Conservation (phyloP, 2,797 vertebrate species). For the Sebastiscus tertius region DNA sequence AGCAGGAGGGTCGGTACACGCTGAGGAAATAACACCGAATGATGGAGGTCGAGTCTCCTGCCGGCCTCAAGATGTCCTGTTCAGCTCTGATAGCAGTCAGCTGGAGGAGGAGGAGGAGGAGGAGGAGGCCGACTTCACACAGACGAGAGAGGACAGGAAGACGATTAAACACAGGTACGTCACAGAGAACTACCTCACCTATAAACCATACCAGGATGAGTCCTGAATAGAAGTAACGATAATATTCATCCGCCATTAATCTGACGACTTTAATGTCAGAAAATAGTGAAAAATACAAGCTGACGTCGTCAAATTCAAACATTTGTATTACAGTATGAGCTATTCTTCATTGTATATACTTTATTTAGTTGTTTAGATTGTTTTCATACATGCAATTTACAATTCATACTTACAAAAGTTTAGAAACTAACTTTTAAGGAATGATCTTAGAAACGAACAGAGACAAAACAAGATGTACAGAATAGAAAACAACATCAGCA, state of each 20-base stretch:
- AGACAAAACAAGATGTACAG: too few species aligned
- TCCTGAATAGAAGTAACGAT: not conserved
- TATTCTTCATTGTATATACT: too few species aligned
- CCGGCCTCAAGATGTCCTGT: not conserved
- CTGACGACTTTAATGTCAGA: not conserved
- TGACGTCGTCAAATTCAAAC: too few species aligned
- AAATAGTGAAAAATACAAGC: too few species aligned
- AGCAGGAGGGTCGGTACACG: not conserved
- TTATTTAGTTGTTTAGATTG: too few species aligned
- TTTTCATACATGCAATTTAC: too few species aligned
- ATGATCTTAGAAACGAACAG: too few species aligned
- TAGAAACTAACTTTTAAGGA: too few species aligned
- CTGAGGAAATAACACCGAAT: not conserved
- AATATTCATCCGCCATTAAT: not conserved
- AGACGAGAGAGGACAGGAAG: not conserved
- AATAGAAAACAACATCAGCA: too few species aligned
- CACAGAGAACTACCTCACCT: not conserved
- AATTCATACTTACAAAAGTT: too few species aligned
- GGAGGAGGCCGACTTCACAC: not conserved
- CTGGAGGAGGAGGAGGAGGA: not conserved
- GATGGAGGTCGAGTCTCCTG: not conserved
- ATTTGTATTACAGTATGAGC: too few species aligned
- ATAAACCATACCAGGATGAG: not conserved
- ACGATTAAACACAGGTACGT: not conserved
- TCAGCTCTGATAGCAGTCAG: conserved; percentile 13